Conservation (phyloP, 2,888 invertebrate species). For the Julus scanicus region DNA sequence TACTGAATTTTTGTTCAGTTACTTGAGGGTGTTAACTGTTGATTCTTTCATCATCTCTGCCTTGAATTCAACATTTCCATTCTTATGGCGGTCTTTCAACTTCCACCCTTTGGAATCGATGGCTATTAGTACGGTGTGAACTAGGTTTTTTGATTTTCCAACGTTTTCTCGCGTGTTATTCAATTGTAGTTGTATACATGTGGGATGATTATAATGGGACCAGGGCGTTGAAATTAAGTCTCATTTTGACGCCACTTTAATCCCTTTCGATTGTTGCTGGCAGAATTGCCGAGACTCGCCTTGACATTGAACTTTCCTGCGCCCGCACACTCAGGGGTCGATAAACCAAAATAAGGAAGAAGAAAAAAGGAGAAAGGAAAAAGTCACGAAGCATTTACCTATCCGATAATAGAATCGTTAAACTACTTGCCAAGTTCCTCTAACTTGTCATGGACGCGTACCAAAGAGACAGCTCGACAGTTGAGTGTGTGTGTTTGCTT, state of each 20-base stretch:
- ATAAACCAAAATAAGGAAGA: constrained; percentile 39
- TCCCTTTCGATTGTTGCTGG: neutral
- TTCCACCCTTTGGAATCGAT: too few species aligned
- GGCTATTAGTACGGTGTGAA: too few species aligned
- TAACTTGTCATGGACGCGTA: neutral
- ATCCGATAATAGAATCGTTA: constrained; percentile 24
- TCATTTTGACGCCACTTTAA: neutral
- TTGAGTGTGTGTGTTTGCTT: neutral
- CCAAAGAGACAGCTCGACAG: neutral
- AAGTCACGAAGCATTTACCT: neutral
- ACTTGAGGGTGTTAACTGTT: too few species aligned
- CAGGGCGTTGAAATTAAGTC: constrained; percentile 12
- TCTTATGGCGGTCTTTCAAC: too few species aligned
- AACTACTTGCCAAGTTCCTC: neutral
- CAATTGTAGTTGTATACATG: too few species aligned
- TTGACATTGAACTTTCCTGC: constrained; percentile 17
- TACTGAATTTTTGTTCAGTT: too few species aligned
- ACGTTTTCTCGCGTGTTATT: too few species aligned
- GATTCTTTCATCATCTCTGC: too few species aligned
- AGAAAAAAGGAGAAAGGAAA: neutral
- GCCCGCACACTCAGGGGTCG: neutral
- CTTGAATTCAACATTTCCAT: too few species aligned
- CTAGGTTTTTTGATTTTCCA: too few species aligned
- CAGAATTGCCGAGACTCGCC: neutral
- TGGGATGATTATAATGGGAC: neutral